Evolutionary conservation across 1,140 invertebrate species (phyloP).

Genomic region (Aphaenogaster floridana): DNA sequence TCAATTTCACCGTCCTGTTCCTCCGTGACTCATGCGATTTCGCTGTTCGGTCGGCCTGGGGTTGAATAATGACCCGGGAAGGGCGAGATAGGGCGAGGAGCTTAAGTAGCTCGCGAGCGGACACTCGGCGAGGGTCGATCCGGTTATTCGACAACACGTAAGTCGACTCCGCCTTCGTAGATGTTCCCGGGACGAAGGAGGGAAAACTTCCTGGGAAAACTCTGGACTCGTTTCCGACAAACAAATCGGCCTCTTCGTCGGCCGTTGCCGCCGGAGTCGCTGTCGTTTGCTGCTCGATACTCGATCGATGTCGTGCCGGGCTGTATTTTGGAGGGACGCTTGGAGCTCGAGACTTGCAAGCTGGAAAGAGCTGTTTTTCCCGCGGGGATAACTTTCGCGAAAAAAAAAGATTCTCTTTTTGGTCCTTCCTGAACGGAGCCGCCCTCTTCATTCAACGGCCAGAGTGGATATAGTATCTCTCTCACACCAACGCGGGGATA

Average conservation of each 20-base stretch:
- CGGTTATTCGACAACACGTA: conserved; percentile 78
- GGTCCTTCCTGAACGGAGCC: conserved; percentile 6
- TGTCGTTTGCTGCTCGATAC: conserved; percentile 65
- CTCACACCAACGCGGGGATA: conserved; percentile 1
- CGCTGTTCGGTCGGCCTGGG: conserved; percentile 4
- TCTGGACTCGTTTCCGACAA: conserved; percentile 71
- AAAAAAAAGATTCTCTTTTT: conserved; percentile 21
- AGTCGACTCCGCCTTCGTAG: conserved; percentile 70
- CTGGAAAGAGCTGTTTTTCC: conserved; percentile 60
- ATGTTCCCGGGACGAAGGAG: conserved; percentile 52
- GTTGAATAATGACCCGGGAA: conserved; percentile 70
- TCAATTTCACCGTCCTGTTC: conserved; percentile 54
- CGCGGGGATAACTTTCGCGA: conserved; percentile 69
- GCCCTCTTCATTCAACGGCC: conserved; percentile 22
- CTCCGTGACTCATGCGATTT: conserved; percentile 66
- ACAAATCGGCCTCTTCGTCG: conserved; percentile 64
- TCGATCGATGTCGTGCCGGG: conserved; percentile 67
- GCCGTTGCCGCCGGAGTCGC: conserved; percentile 62
- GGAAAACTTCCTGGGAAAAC: conserved; percentile 73
- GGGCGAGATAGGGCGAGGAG: conserved; percentile 61
- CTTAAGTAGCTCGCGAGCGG: conserved; percentile 71
- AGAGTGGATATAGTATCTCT: conserved; percentile 25
- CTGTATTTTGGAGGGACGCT: conserved; percentile 42
- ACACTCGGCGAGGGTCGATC: conserved; percentile 70
- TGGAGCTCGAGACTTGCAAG: conserved; percentile 19